Evolutionary conservation across 2,888 invertebrate species (phyloP).

Genomic region (Congeria kusceri): DNA sequence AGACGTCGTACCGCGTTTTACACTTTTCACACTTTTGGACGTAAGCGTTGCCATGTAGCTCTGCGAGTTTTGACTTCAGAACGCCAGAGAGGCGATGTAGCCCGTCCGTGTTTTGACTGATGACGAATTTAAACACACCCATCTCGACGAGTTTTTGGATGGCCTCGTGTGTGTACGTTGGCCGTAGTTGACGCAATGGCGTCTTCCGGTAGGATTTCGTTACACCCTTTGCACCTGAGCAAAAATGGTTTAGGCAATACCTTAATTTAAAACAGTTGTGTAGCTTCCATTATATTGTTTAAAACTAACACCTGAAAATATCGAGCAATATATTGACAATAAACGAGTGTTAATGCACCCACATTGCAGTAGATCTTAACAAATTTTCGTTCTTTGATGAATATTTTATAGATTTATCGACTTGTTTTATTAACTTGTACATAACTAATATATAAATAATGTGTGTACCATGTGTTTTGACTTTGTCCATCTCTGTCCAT

Average conservation of each 20-base stretch:
- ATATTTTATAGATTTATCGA: too few relatives aligned
- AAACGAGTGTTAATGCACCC: too few relatives aligned
- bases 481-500: slow-evolving; percentile 78
- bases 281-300: too few relatives aligned
- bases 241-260: too few relatives aligned
- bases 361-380: too few relatives aligned
- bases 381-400: too few relatives aligned
- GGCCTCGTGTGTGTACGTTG: slow-evolving; percentile 81
- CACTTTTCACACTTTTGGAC: slow-evolving; percentile 80
- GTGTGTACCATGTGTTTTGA: slow-evolving; percentile 69
- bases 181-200: slow-evolving; percentile 52
- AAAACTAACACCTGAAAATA: too few relatives aligned
- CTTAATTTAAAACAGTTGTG: too few relatives aligned
- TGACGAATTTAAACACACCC: slow-evolving; percentile 76
- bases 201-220: slow-evolving; percentile 1
- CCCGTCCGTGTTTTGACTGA: slow-evolving; percentile 81
- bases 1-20: slow-evolving; percentile 62
- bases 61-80: slow-evolving; percentile 73
- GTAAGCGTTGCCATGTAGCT: slow-evolving; percentile 81
- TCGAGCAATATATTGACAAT: too few relatives aligned
- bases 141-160: slow-evolving; percentile 74
- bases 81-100: slow-evolving; percentile 80
- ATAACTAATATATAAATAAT: background rate
- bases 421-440: too few relatives aligned
- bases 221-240: slow-evolving; percentile 38